A percentile compares a stretch with the other conserved stretches of the same genome.
Evolutionary conservation across 1,140 invertebrate species (phyloP).

Genomic region (Zaprionus africanus): DNA sequence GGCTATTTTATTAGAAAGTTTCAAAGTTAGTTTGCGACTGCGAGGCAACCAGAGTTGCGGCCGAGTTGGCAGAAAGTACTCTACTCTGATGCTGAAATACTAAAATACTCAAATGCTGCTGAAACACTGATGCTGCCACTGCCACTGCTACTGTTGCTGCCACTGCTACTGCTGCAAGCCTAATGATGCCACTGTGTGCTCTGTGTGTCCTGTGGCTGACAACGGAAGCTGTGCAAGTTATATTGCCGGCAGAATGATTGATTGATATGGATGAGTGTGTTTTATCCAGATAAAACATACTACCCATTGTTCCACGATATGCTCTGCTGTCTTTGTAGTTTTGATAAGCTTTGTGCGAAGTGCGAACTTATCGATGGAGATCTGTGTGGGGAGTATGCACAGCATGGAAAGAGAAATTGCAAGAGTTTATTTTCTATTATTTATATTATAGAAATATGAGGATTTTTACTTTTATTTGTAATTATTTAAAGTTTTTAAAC

Average conservation of each 20-base stretch:
- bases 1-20: constrained; percentile 81
- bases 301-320: not conserved
- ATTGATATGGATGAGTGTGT: constrained; percentile 70
- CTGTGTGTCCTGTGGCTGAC: constrained; percentile 7
- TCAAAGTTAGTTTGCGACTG: constrained; percentile 77
- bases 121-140: constrained; percentile 24
- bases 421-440: not conserved
- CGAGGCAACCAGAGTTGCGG: constrained; percentile 67
- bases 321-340: not conserved
- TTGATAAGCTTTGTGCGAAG: constrained; percentile 1
- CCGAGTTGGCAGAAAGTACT: constrained; percentile 3
- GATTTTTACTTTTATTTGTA: not conserved
- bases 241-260: constrained; percentile 66
- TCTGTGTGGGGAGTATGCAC: not conserved
- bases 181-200: constrained; percentile 51
- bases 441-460: not conserved
- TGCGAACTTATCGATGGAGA: not conserved
- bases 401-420: not conserved
- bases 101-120: constrained; percentile 20
- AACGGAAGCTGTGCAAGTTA: constrained; percentile 69
- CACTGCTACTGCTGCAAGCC: constrained; percentile 48
- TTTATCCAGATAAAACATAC: constrained; percentile 25
- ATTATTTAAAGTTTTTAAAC: too few species aligned
- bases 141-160: not conserved
- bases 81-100: not conserved